Base-by-base conservation (phyloP, 1,140 invertebrate genomes). In the Radopholus similis region DNA sequence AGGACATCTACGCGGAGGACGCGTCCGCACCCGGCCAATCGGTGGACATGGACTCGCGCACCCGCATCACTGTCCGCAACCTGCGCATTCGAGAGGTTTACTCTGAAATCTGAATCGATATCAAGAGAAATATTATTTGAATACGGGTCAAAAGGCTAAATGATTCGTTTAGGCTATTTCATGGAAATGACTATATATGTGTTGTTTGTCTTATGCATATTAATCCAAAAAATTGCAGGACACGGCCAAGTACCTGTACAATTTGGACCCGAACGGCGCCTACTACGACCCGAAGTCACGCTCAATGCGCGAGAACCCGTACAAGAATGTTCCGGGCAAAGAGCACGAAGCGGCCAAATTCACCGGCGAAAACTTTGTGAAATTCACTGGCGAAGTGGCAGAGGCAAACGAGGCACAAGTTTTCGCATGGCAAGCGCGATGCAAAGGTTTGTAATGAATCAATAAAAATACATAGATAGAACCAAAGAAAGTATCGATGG, bases 231-330 rank as follows among this genome's bases (percentile, higher is more conserved):
- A n/a, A n/a, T n/a, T n/a, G n/a, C n/a, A n/a, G 86, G 96, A 99
- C 83, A 97, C 93, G 0, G 95, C 95, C 0, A 98, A 87, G 85
- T 99, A 99, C 86, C 85, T 99, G 49, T 86, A 94, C 49, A 98
- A 98, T 85, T 86, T 99, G 68, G 93, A 98, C 85, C 89, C 90
- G 0, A 94, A 95, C 82, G 97, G 94, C 0, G 94, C 95, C 0
- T 97, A 96, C 84, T 99, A 99, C 85, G 96, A 99, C 86, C 80
- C 80, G 3, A 82, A 99, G 85, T 96, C 94, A 0, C 86, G 95
- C 64, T 92, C 95, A 0, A 99, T 99, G 96, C 88, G 95, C 64
- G 95, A 96, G 77, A 96, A 98, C 87, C 95, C 95, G 4, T 91
- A 83, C 69, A 47, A 59, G 66, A 73, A 71, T 58, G 51, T 81